Evolutionary conservation across 2,113 vertebrate genomes (phyloP).

Genomic region (Rhinolophus ferrumequinum): DNA sequence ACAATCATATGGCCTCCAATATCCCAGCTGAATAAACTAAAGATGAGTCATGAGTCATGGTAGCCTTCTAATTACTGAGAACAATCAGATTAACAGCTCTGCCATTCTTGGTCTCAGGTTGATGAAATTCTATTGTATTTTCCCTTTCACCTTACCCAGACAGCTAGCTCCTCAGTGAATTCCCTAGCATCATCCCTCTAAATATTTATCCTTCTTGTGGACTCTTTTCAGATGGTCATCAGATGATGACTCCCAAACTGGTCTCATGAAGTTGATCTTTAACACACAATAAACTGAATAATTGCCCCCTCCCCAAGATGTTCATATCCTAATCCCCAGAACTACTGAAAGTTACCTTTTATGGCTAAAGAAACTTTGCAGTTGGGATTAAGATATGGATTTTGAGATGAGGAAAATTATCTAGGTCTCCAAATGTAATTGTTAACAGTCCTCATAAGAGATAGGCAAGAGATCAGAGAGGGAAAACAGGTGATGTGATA

Average conservation of each 20-base stretch:
- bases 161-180: neutral
- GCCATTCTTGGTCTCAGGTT: neutral
- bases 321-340: neutral
- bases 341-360: neutral
- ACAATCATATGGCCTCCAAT: no score
- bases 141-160: neutral
- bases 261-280: neutral
- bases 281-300: neutral
- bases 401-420: neutral
- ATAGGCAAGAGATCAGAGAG: neutral
- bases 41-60: neutral
- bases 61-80: neutral
- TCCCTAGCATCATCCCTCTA: neutral
- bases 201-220: neutral
- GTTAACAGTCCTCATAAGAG: neutral
- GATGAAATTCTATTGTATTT: neutral
- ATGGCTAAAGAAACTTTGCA: neutral
- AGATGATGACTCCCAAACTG: neutral
- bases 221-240: neutral
- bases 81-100: neutral
- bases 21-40: neutral
- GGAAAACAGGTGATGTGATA: neutral
- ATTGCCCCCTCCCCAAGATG: rapidly evolving
- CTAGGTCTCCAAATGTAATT: neutral
- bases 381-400: neutral